Evolutionary conservation across 2,888 invertebrate genomes (phyloP).

Genomic region (Rugalucina vietnamica): DNA sequence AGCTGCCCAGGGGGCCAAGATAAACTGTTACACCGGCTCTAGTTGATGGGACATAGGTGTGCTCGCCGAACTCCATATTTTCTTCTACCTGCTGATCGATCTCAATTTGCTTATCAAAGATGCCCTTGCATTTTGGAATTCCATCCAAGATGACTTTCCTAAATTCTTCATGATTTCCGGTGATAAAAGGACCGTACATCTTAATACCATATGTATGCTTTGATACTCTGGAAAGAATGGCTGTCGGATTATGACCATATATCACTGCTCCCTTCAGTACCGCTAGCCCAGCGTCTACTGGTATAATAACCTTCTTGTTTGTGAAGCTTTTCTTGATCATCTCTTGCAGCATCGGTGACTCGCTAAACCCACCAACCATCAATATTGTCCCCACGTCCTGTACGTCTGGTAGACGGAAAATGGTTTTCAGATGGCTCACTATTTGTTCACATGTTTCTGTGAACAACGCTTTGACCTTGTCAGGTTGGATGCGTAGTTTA

Average conservation of each 20-base stretch:
- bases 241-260: constrained; percentile 51
- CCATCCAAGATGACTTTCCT: background rate
- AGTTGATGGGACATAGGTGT: constrained; percentile 25
- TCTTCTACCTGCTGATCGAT: background rate
- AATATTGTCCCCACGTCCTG: constrained; percentile 41
- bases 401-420: constrained; percentile 33
- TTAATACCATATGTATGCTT: constrained; percentile 43
- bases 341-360: constrained; percentile 50
- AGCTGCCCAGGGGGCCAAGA: too few relatives aligned
- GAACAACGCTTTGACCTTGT: constrained; percentile 38
- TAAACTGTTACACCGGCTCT: too few relatives aligned
- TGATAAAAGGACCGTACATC: background rate
- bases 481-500: constrained; percentile 46
- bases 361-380: constrained; percentile 58
- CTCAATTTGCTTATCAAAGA: constrained; percentile 8
- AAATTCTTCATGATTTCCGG: background rate
- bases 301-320: constrained; percentile 41
- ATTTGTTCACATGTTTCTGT: constrained; percentile 35
- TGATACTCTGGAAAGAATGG: constrained; percentile 41
- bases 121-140: constrained; percentile 10
- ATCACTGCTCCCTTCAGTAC: constrained; percentile 59
- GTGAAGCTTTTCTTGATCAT: constrained; percentile 32
- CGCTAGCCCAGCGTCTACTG: constrained; percentile 51
- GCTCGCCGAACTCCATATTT: constrained; percentile 26
- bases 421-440: constrained; percentile 32